Base-by-base conservation (phyloP, 1,140 invertebrate species). In the Sinella curviseta region DNA sequence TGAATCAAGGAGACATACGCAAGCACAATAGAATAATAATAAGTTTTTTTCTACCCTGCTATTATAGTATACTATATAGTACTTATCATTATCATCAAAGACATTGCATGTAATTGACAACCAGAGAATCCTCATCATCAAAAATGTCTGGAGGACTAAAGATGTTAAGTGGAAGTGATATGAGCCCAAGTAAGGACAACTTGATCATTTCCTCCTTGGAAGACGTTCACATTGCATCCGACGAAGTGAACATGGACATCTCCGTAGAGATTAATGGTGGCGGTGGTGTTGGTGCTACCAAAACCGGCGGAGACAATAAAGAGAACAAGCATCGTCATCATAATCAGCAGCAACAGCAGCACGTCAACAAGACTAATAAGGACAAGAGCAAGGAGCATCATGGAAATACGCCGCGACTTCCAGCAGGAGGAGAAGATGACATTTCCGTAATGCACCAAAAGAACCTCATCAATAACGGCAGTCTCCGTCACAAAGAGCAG, bases 91-190 rank as follows among this genome's bases (percentile, higher is more conserved):
- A n/a, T n/a, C n/a, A n/a, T n/a, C n/a, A n/a, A n/a, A n/a, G n/a
- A 33, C 30, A 70, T 33, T 26, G 8, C 24, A 31, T 70, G 8
- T 70, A 70, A 70, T 75, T 54, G 39, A n/a, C n/a, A n/a, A n/a
- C n/a, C n/a, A n/a, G n/a, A n/a, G n/a, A n/a, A n/a, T n/a, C n/a
- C n/a, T 48, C 4, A 48, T 48, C 26, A 12, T 4, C 39, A 4
- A 39, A n/a, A 4, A 75, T 75, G 74, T 75, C 74, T 54, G 74
- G 74, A 75, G 74, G 74, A 39, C 74, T 75, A 24, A 75, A 75
- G 39, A 75, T 75, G 74, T 26, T 75, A 39, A 36, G 39, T 54
- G 65, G 65, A 31, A 75, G 74, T 75, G 74, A 75, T 30, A 75
- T 75, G 39, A 48, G 35, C 31, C 74, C 74, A 17, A 75, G 74